Evolutionary conservation across 2,113 vertebrate species (phyloP), one percentile per base, ranked within the genome.

Genomic region (Triplophysa siluroides): DNA sequence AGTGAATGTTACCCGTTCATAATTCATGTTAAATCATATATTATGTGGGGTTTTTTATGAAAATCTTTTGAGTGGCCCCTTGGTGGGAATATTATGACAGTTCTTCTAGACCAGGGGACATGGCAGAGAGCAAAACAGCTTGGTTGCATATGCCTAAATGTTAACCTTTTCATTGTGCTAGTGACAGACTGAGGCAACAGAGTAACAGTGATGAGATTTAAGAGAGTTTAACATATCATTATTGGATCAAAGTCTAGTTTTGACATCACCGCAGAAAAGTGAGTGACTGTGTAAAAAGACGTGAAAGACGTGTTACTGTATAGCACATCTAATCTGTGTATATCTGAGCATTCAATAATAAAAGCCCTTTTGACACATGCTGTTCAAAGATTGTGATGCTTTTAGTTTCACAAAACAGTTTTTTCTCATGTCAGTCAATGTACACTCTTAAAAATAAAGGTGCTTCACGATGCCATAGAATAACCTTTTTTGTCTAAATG

Each of bases 301-400:
- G 33, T 54, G 29, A 65, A 54, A 79, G 38, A 78, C 61, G 23
- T 80, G 33, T 74, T 66, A 76, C 60, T 29, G 26, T 68, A 50
- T 56, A 61, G 43, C 45, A 63, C 26, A 41, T 62, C 65, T 33
- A 5, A 33, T 33, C 33, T 33, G 33, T 33, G 33, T 33, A 33
- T 33, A 33, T 78, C 67, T 52, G 26, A 69, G 69, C 71, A 69
- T 82, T 77, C 54, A 80, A 45, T 82, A 80, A 78, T 82, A 73
- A 58, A 82, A 73, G 64, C 24, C 78, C 68, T 68, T 77, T 77
- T 81, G 60, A 67, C 69, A n/a, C 78, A 33, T 16, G 19, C 33
- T 26, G 18, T 14, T 33, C 45, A 29, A 61, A 60, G 47, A 83
- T 29, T 47, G 8, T 41, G 33, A 52, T 68, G 43, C 43, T 33